Percentiles rank a stretch among this genome's conserved stretches.
Evolutionary conservation across 1,140 invertebrate genomes (phyloP).

Genomic region (Neelides sp.): DNA sequence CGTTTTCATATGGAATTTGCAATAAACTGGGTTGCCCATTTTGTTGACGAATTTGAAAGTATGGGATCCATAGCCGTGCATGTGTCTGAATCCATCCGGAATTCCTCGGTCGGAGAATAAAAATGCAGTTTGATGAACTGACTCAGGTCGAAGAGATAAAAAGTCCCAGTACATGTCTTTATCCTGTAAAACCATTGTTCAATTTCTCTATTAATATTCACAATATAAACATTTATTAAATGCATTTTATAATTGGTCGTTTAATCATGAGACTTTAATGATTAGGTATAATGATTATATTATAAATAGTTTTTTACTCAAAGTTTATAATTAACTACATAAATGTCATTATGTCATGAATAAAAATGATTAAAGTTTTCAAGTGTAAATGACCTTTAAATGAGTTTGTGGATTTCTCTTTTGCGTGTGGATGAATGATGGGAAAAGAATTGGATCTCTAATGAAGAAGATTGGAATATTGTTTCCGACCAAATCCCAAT

Average conservation of each 20-base stretch:
- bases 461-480: conserved; percentile 61
- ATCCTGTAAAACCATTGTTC: conserved; percentile 44
- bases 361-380: no score
- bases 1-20: no score
- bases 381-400: conserved; percentile 53
- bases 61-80: conserved; percentile 56
- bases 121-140: conserved; percentile 43
- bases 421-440: conserved; percentile 46
- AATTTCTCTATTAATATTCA: no score
- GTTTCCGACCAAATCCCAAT: conserved; percentile 75
- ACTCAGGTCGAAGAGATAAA: conserved; percentile 41
- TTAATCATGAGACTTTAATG: no score
- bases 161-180: conserved; percentile 46
- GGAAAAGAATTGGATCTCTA: conserved; percentile 52
- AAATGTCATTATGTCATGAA: no score
- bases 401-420: conserved; percentile 86
- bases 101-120: conserved; percentile 45
- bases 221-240: no score
- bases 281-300: no score
- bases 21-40: no score
- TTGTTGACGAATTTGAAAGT: no score
- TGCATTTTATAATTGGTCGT: no score
- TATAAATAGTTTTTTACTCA: no score
- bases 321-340: no score
- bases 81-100: conserved; percentile 43